phyloP scores from a whole-genome alignment of 2,797 vertebrate species.

The Melanogrammus aeglefinus region DNA sequence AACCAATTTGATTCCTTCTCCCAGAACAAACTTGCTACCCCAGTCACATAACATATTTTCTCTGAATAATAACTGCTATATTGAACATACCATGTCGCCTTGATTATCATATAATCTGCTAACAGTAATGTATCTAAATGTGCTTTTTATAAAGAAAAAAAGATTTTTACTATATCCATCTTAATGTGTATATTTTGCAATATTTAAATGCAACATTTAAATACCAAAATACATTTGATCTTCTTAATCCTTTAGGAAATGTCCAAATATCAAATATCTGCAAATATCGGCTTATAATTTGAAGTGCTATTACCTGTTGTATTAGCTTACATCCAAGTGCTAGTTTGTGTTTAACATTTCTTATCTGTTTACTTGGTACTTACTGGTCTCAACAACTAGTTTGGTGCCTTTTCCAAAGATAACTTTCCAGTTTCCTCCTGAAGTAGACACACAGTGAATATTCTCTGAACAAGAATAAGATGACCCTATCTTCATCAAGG shows the following conservation, averaged over 20 bases:
- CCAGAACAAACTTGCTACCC: not conserved
- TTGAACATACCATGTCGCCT: not conserved
- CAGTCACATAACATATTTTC: not conserved
- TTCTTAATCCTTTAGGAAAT: no score
- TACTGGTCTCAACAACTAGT: constrained; percentile 44
- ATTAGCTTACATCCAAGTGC: not conserved
- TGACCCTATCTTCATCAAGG: not conserved
- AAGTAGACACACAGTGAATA: constrained; percentile 47
- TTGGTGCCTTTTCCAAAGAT: constrained; percentile 43
- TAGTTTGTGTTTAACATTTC: not conserved
- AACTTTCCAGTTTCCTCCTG: constrained; percentile 35
- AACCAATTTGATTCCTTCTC: not conserved
- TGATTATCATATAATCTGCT: not conserved
- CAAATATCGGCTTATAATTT: not conserved
- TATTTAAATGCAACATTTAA: no score
- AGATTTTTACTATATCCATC: not conserved
- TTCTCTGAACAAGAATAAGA: constrained; percentile 19
- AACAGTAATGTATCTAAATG: not conserved
- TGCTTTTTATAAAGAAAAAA: not conserved
- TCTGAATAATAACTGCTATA: not conserved
- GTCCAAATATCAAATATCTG: not conserved
- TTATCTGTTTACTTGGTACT: not conserved
- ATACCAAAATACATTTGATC: no score
- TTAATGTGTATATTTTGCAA: not conserved
- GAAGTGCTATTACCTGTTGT: not conserved